A percentile compares a stretch with the other conserved stretches of the same genome.
These are phyloP conservation scores for Platygyra sinensis DNA, from an alignment of 64 coral and sea anemone species.

Conservation along the genomic window DNA sequence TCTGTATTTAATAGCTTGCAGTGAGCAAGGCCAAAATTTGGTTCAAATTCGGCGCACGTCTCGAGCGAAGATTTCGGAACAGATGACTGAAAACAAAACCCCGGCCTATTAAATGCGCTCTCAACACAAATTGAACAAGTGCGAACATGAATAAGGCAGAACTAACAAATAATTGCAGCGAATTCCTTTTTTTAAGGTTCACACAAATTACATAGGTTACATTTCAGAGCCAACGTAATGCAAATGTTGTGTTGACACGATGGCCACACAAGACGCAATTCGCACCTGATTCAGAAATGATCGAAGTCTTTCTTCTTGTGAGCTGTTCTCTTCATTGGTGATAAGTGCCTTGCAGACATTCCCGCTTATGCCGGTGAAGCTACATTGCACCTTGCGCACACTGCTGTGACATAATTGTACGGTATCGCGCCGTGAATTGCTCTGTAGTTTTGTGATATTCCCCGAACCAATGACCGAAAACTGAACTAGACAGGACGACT, in stretches of 20 bases:
- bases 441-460: background rate
- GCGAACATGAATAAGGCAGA: too few relatives aligned
- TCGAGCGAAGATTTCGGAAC: too few relatives aligned
- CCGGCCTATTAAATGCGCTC: too few relatives aligned
- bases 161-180: too few relatives aligned
- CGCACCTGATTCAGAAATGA: background rate
- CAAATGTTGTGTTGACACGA: background rate
- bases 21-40: too few relatives aligned
- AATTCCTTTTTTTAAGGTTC: background rate
- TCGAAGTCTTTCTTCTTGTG: background rate
- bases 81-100: too few relatives aligned
- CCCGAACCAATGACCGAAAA: background rate
- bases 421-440: background rate
- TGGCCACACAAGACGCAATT: background rate
- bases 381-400: background rate
- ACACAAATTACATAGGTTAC: background rate
- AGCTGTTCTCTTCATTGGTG: background rate
- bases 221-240: too few relatives aligned
- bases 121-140: too few relatives aligned
- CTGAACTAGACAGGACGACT: background rate
- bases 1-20: too few relatives aligned
- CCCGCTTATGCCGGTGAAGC: background rate
- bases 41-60: too few relatives aligned
- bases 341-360: background rate
- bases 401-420: background rate